Percentiles rank a stretch among this genome's conserved stretches.
Conservation (phyloP, 2,113 vertebrate species). For the Spea bombifrons region DNA sequence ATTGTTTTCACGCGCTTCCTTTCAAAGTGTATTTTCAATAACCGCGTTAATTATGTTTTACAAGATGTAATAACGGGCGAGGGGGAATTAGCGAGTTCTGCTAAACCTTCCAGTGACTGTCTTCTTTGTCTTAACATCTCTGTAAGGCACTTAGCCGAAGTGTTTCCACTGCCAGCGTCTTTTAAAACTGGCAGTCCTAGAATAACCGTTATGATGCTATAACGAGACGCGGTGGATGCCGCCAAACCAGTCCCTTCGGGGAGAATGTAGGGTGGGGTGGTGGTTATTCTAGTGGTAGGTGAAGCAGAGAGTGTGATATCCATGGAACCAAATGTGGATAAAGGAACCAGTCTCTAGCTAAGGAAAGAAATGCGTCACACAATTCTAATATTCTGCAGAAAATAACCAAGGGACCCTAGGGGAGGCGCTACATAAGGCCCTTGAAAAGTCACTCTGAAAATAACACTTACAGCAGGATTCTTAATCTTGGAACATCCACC, state of each 20-base stretch:
- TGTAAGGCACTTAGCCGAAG: conserved; percentile 1
- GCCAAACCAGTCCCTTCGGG: conserved; percentile 9
- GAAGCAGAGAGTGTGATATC: neutral
- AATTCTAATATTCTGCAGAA: too few species aligned
- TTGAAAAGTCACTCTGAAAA: too few species aligned
- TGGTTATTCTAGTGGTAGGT: neutral
- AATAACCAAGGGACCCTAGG: too few species aligned
- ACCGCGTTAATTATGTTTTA: conserved; percentile 23
- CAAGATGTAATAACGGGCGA: conserved; percentile 17
- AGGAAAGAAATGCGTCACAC: too few species aligned
- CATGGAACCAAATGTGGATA: neutral
- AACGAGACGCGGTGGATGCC: neutral
- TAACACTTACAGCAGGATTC: too few species aligned
- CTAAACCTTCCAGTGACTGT: neutral
- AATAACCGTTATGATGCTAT: conserved; percentile 4
- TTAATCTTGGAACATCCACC: too few species aligned
- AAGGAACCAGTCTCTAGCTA: neutral
- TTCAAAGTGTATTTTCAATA: conserved; percentile 22
- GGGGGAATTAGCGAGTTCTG: conserved; percentile 14
- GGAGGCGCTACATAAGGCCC: too few species aligned
- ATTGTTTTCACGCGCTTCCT: conserved; percentile 8
- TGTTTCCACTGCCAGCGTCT: neutral
- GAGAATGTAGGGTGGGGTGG: neutral
- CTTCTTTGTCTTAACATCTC: neutral
- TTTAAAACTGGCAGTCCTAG: conserved; percentile 22